These are phyloP conservation scores for Chitala chitala DNA, from an alignment of 2,113 vertebrate genomes.

Conservation along the genomic window DNA sequence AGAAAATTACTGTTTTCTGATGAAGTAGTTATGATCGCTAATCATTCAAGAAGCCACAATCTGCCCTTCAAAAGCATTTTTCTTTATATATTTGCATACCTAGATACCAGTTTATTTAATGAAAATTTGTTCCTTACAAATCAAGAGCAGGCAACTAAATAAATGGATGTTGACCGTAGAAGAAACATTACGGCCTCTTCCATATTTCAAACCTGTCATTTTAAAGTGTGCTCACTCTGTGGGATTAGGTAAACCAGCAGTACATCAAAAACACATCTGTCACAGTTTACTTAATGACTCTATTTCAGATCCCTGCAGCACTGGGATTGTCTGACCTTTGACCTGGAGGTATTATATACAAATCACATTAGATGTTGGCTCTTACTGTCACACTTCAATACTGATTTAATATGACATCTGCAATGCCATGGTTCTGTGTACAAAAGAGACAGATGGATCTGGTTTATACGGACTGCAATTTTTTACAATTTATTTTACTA, in stretches of 20 bases:
- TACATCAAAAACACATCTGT: slow-evolving; percentile 69
- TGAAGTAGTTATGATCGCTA: too few species aligned
- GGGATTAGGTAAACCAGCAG: slow-evolving; percentile 29
- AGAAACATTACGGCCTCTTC: too few species aligned
- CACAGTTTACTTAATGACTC: slow-evolving; percentile 70
- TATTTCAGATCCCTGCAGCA: slow-evolving; percentile 63
- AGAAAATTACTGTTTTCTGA: too few species aligned
- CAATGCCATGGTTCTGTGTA: slow-evolving; percentile 53
- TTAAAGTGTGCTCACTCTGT: background rate
- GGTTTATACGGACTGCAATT: slow-evolving; percentile 47
- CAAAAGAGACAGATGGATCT: slow-evolving; percentile 31
- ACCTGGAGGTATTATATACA: slow-evolving; percentile 68
- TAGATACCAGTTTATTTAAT: background rate
- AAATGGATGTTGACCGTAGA: background rate
- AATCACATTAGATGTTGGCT: slow-evolving; percentile 65
- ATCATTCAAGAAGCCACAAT: too few species aligned
- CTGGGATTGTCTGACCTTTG: slow-evolving; percentile 62
- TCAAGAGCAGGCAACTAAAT: too few species aligned
- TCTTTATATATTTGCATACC: background rate
- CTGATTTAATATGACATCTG: slow-evolving; percentile 63
- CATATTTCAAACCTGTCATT: too few species aligned
- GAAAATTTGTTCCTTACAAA: background rate
- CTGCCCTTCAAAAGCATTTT: too few species aligned
- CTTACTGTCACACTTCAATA: slow-evolving; percentile 59
- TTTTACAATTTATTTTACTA: slow-evolving; percentile 48